These are phyloP conservation scores for Epinotia demarniana DNA, from an alignment of 2,888 invertebrate genomes.

Conservation along the genomic window DNA sequence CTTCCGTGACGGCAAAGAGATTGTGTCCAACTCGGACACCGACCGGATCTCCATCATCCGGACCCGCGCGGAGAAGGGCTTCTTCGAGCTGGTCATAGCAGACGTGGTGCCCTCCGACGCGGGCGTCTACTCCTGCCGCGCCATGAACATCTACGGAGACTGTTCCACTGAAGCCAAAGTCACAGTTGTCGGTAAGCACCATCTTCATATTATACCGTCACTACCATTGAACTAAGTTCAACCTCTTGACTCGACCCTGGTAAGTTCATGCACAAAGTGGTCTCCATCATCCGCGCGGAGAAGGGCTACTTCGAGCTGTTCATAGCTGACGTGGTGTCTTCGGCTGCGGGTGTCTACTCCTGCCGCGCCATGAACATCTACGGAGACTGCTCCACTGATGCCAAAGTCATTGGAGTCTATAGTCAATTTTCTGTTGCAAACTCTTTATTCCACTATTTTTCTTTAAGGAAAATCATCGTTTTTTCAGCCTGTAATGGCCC, in stretches of 20 bases:
- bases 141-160: slow-evolving; percentile 92
- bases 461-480: too few species aligned
- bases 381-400: slow-evolving; percentile 91
- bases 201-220: background rate
- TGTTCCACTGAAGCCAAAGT: slow-evolving; percentile 90
- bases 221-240: background rate
- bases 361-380: slow-evolving; percentile 93
- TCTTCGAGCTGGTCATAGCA: slow-evolving; percentile 94
- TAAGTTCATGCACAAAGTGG: too few species aligned
- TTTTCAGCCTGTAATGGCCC: too few species aligned
- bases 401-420: slow-evolving; percentile 85
- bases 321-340: slow-evolving; percentile 90
- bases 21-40: slow-evolving; percentile 87
- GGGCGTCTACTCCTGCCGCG: slow-evolving; percentile 93
- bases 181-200: slow-evolving; percentile 88
- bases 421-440: too few species aligned
- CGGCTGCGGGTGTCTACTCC: slow-evolving; percentile 93
- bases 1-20: slow-evolving; percentile 91
- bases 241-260: too few species aligned
- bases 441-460: too few species aligned
- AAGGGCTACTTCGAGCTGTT: slow-evolving; percentile 95
- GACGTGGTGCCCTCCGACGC: slow-evolving; percentile 92
- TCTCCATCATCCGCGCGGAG: slow-evolving; percentile 90
- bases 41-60: slow-evolving; percentile 89
- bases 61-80: slow-evolving; percentile 91